Evolutionary conservation across 2,888 invertebrate species (phyloP), one percentile per base, ranked within the genome.

Genomic region (Drosophila birchii): DNA sequence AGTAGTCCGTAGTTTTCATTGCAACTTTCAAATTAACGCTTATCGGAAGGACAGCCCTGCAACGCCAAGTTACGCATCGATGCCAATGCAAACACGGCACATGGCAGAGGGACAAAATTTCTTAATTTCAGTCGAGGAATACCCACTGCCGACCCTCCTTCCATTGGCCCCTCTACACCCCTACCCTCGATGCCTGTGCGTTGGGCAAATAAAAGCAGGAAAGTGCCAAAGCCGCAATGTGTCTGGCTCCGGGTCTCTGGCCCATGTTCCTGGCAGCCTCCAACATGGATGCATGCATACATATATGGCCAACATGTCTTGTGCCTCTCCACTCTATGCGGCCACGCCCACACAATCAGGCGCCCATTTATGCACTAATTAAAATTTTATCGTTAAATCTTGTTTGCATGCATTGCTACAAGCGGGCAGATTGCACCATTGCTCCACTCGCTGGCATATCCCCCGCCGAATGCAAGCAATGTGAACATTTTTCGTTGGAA

Each of bases 381-480:
- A 86, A 86, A 86, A 86, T 86, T 86, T 86, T 86, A 86, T 86
- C 86, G 88, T 87, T 88, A 86, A 86, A 88, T 86, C 89, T 86
- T 86, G 89, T 88, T 88, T 88, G 89, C 87, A 82, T 86, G 80
- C 84, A 83, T 86, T 78, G 82, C 75, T 84, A 81, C 80, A 86
- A 78, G 79, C 80, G 72, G 75, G 73, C 64, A 60, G 39, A 67
- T 45, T 55, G 60, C 59, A 18, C 23, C 58, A 9, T 36, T 53
- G 41, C 43, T 11, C 44, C 43, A 18, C 34, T 20, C 34, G 51
- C 53, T 7, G 23, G 39, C 39, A 59, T 14, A 36, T 32, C 43
- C 64, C 16, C 20, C 51, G 54, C 41, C 32, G 73, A 78, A 76
- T 76, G 79, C 79, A 79, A 78, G 88, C 84, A 87, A 74, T 80